Base-by-base conservation (phyloP, 2,797 vertebrate genomes). In the Prunella strophiata region DNA sequence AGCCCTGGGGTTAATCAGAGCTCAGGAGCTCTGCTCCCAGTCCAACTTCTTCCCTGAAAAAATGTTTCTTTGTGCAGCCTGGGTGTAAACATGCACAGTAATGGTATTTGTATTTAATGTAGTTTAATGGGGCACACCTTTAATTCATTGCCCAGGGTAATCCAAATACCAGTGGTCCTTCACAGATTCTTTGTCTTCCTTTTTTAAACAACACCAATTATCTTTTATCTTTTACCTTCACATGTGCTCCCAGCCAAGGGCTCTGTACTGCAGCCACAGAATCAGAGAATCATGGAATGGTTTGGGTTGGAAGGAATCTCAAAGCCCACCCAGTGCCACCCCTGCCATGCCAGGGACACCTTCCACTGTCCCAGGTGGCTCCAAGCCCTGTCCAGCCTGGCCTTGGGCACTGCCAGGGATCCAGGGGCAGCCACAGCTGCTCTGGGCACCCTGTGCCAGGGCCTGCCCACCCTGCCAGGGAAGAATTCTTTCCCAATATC, bases 1-100 rank as follows among this genome's bases (percentile, higher is more conserved):
- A 97, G 97, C 98, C 98, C 94, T 95, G 88, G 97, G 97, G 97
- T 96, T 97, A 86, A 95, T 94, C 93, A 63, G 77, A 91, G 82
- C 93, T 70, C 4, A 1, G 74, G 96, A 97, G 94, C 93, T 95
- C 71, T 67, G 91, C 78, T 85, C 72, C 77, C 91, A 96, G 92
- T 79, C 96, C 83, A 96, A 93, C 96, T 91, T 38, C 97, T 96
- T 73, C 85, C 93, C 68, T 96, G 93, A 92, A 93, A 93, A 96
- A 96, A 96, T 76, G 95, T 83, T 93, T 93, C 95, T 97, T 92
- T 94, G 70, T 66, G 81, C 43, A 95, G 97, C 71, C 73, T 96
- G 96, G 88, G 95, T 89, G 94, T 93, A 96, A 97, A 97, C 97
- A 97, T 10, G 89, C 93, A 96, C 88, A 77, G 83, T 83, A 84